Evolutionary conservation across 2,113 vertebrate genomes (phyloP), one percentile per base, ranked within the genome.

Genomic region (Struthio camelus): DNA sequence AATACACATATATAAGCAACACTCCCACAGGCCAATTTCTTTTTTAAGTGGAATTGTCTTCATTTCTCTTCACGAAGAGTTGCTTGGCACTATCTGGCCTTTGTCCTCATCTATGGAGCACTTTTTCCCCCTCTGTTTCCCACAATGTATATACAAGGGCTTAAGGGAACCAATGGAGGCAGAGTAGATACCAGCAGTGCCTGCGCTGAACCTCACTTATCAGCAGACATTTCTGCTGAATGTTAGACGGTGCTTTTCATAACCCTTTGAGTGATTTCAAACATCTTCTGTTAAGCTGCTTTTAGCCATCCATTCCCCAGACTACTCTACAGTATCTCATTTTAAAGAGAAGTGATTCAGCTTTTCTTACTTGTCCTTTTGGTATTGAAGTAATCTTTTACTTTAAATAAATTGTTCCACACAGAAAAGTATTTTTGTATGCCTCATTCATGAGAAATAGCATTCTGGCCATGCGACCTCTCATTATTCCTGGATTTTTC

Each of bases 161-260:
- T 12, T 36, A 10, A 32, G 72, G 48, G 20, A 36, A 12, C 4
- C 3, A 1, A 58, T 2, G 5, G 71, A 6, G 66, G 40, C 62
- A 84, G 27, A 6, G 16, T 46, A 38, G 3, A 11, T 3, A 16
- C 8, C 19, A 16, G 48, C 44, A 5, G 44, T 0, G 32, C 46
- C 1, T 16, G 6, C 2, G 10, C 30, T 27, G 20, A 10, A 3
- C 32, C 2, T 2, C 66, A 0, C 0, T 38, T 9, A 28, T 22
- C 71, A 40, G 51, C 22, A 0, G 1, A 10, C 17, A 40, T 34
- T 5, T 9, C 69, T 24, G 22, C 73, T 3, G 13, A 16, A 1
- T 3, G 0, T 6, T 0, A 36, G 6, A 58, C 80, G 65, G 77
- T 1, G 0, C 40, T 38, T 34, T 6, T 20, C 4, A 0, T 5